Evolutionary conservation across 2,113 vertebrate genomes (phyloP), one percentile per base, ranked within the genome.

Genomic region (Corynorhinus townsendii): DNA sequence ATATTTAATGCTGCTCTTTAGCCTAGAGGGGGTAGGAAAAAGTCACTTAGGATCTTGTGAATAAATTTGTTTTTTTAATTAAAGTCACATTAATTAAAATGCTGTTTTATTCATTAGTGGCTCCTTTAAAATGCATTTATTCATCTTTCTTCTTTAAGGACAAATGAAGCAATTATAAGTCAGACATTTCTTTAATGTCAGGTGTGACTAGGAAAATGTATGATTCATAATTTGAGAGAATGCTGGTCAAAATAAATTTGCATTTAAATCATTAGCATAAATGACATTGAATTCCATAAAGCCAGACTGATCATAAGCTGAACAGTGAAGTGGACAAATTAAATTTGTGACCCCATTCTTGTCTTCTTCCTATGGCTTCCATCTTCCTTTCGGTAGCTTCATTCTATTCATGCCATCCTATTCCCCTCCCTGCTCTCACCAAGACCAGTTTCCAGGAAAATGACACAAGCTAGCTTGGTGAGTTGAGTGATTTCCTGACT

Each of bases 31-130:
- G 14, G 0, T 75, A 30, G 35, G 7, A 72, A 80, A 86, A 76
- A 77, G 81, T 94, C 54, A 84, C 26, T 91, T 54, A 91, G 71
- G n/a, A 77, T 93, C 17, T 93, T 94, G n/a, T 76, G 83, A 86
- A 86, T 26, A 91, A 77, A 90, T 83, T 52, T 75, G 86, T 90
- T 96, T 97, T 92, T 79, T 95, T 86, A 84, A 85, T 97, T 93
- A 96, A 90, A 95, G n/a, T 5, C 38, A 84, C 26, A 94, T 93
- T 86, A 94, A 86, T 76, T 94, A 92, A 93, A 90, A 91, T 71
- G 35, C 6, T 62, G 14, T 84, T 94, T 89, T 45, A 89, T 38
- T 97, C 71, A 85, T 90, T 94, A 93, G 76, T 56, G 40, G 11
- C 73, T n/a, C 33, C 35, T 94, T 94, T 73, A 87, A 91, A 90